These are phyloP conservation scores for Andricus quercusramuli DNA, from an alignment of 2,888 invertebrate species.

Conservation along the genomic window DNA sequence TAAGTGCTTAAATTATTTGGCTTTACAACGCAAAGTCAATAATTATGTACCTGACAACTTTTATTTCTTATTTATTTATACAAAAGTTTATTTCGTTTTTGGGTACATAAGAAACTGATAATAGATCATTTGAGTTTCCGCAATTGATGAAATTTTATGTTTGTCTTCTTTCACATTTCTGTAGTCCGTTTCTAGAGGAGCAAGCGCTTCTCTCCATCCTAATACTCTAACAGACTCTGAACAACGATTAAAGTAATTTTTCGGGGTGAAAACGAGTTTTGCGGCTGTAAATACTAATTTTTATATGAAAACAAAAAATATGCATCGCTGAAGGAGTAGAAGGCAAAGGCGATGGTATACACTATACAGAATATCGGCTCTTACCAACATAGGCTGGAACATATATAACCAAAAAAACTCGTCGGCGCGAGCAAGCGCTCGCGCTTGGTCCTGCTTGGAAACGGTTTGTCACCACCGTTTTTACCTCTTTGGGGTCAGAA, in stretches of 20 bases:
- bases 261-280: not conserved
- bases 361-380: not conserved
- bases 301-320: constrained; percentile 14
- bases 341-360: not conserved
- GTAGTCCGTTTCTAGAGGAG: not conserved
- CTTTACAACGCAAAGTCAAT: too few species aligned
- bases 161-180: not conserved
- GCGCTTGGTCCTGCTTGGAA: not conserved
- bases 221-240: not conserved
- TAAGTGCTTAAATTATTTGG: too few species aligned
- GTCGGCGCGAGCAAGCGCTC: not conserved
- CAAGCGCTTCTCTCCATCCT: not conserved
- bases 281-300: constrained; percentile 1
- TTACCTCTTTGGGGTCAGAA: constrained; percentile 21
- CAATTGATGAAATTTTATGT: not conserved
- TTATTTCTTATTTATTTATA: too few species aligned
- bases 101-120: not conserved
- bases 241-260: not conserved
- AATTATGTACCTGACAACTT: too few species aligned
- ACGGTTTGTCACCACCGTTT: not conserved
- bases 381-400: not conserved
- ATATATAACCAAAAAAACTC: not conserved
- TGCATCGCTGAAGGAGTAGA: not conserved
- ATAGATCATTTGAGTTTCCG: not conserved
- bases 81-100: too few species aligned